Evolutionary conservation across 2,797 vertebrate genomes (phyloP).

Genomic region (Oreonectes daqikongensis): DNA sequence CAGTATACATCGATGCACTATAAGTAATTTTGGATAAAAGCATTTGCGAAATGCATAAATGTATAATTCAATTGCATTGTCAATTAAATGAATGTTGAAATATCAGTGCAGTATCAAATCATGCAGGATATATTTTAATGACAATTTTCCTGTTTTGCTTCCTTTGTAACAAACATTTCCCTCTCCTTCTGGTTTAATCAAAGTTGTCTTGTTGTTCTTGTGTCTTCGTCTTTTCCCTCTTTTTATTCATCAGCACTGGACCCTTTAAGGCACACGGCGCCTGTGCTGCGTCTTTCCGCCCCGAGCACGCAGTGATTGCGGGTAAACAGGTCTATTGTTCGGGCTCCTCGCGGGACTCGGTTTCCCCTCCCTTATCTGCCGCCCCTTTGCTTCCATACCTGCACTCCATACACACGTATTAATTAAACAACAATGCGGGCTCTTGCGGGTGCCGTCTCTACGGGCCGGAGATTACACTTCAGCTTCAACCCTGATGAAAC

Average conservation of each 20-base stretch:
- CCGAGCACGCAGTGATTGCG: constrained; percentile 12
- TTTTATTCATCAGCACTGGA: constrained; percentile 23
- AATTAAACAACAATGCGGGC: constrained; percentile 50
- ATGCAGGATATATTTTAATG: too few relatives aligned
- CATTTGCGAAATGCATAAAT: too few relatives aligned
- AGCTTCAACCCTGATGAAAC: constrained; percentile 32
- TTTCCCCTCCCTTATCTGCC: constrained; percentile 47
- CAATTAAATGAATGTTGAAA: too few relatives aligned
- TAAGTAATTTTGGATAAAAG: too few relatives aligned
- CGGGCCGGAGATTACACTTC: constrained; percentile 46
- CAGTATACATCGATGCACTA: too few relatives aligned
- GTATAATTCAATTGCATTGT: too few relatives aligned
- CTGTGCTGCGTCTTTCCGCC: neutral
- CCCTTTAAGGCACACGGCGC: neutral
- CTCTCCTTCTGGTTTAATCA: neutral
- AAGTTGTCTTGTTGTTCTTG: neutral
- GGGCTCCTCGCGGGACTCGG: constrained; percentile 3
- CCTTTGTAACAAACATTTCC: neutral
- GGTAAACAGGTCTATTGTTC: constrained; percentile 47
- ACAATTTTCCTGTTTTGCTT: neutral
- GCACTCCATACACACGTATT: constrained; percentile 48
- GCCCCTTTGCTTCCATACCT: constrained; percentile 40
- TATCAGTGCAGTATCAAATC: too few relatives aligned
- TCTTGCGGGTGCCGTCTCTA: neutral
- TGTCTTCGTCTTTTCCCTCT: neutral